Evolutionary conservation across 2,888 invertebrate genomes (phyloP), one percentile per base, ranked within the genome.

Genomic region (Ophion costatus): DNA sequence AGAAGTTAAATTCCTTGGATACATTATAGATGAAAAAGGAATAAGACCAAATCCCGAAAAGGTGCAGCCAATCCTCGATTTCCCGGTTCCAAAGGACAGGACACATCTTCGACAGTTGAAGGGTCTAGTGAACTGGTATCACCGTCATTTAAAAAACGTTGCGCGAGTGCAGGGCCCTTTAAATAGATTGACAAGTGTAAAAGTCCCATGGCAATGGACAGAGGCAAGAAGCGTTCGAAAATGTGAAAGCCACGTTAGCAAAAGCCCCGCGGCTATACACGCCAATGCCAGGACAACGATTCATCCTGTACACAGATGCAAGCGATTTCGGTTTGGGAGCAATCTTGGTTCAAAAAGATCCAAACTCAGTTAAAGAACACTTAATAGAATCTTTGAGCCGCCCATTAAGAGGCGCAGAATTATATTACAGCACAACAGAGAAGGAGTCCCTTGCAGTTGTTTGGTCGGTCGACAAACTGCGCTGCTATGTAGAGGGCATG

Each of bases 241-340:
- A 66, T n/a, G 76, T 71, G 0, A 83, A 83, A 51, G 20, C 59
- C 9, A 80, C 80, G 29, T 70, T 85, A 59, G 57, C 51, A 17
- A 63, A 80, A 11, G 74, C 76, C 0, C 74, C 85, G 0, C 59
- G 80, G 2, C 33, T 85, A 63, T 83, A 66, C n/a, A 29, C 59
- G 7, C 83, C 85, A 11, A 82, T 82, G 61, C 84, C 78, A 10
- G 82, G 81, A 51, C 78, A 84, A 42, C 81, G 82, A 1, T 82
- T 84, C 45, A n/a, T 82, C 29, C 66, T 83, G 3, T 83, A 85
- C 22, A 83, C 85, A 3, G 86, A 87, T 29, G 80, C 83, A 1
- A 87, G 86, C 45, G 83, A 85, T n/a, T 85, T 85, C 42, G 83
- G 80, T 0, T 57, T 85, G 67, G 80, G 83, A n/a, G 83, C 80